These are phyloP conservation scores for Epistrophe grossulariae DNA, from an alignment of 2,888 invertebrate species.

Conservation along the genomic window DNA sequence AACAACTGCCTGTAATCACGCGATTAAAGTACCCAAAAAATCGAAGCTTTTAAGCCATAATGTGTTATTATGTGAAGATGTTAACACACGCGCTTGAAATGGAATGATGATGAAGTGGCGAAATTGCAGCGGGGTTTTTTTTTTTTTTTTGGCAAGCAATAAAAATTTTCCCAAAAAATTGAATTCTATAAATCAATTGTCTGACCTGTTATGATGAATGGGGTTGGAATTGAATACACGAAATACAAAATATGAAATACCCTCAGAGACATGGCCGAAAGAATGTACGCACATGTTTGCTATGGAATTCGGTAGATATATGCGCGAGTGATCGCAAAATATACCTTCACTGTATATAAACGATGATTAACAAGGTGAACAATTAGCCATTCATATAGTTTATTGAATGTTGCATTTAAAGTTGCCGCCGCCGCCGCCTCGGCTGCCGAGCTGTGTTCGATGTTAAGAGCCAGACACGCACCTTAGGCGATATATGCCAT, in stretches of 20 bases:
- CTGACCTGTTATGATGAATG: constrained; percentile 67
- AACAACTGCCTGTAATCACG: constrained; percentile 57
- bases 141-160: constrained; percentile 18
- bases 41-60: constrained; percentile 61
- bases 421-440: constrained; percentile 33
- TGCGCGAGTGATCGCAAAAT: constrained; percentile 6
- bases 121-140: constrained; percentile 38
- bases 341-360: constrained; percentile 22
- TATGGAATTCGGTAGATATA: not conserved
- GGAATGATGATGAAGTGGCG: constrained; percentile 64
- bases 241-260: not conserved
- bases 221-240: constrained; percentile 34
- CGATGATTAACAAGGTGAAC: constrained; percentile 58
- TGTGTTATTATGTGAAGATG: constrained; percentile 68
- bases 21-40: constrained; percentile 61
- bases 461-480: constrained; percentile 35
- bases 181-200: constrained; percentile 69
- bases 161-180: constrained; percentile 39
- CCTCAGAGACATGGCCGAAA: constrained; percentile 30
- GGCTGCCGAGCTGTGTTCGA: constrained; percentile 21
- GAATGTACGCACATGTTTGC: constrained; percentile 15
- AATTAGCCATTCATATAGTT: constrained; percentile 56
- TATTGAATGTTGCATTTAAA: constrained; percentile 44
- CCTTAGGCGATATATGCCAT: constrained; percentile 1
- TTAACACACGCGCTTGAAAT: constrained; percentile 59